phyloP scores from a whole-genome alignment of 2,797 vertebrate species.

The Aphelocoma californica region DNA sequence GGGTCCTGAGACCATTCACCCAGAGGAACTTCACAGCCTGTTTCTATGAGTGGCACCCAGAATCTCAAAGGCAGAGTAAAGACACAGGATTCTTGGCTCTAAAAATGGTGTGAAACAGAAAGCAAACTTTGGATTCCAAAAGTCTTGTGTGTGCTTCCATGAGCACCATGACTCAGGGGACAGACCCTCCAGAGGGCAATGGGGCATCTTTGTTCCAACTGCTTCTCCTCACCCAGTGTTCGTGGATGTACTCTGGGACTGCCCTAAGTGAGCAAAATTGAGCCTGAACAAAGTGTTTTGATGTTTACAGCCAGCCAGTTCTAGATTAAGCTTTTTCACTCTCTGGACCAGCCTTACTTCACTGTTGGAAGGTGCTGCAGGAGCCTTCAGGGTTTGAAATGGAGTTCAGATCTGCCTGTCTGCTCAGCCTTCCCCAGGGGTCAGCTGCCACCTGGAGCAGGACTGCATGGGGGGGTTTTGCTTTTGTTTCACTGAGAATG shows the following conservation, averaged over 20 bases:
- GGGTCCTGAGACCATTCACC: neutral
- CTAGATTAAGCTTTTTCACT: neutral
- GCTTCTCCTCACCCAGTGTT: neutral
- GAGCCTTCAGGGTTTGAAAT: neutral
- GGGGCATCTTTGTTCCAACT: neutral
- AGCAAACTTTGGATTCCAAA: neutral
- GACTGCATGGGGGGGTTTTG: neutral
- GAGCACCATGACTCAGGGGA: neutral
- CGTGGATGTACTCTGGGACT: neutral
- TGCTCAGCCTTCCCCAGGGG: neutral
- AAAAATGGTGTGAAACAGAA: neutral
- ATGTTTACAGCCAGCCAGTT: neutral
- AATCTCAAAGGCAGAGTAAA: neutral
- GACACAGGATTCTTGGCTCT: neutral
- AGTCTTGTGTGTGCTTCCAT: rapidly evolving
- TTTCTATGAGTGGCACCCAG: neutral
- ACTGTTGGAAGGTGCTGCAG: neutral
- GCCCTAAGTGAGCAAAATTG: neutral
- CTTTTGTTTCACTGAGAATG: neutral
- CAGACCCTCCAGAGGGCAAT: neutral
- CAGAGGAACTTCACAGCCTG: neutral
- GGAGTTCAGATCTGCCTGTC: neutral
- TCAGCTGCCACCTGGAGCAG: neutral
- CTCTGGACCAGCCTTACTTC: neutral
- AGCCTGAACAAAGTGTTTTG: neutral